Evolutionary conservation across 2,888 invertebrate species (phyloP).

Genomic region (Drosophila paucipuncta): DNA sequence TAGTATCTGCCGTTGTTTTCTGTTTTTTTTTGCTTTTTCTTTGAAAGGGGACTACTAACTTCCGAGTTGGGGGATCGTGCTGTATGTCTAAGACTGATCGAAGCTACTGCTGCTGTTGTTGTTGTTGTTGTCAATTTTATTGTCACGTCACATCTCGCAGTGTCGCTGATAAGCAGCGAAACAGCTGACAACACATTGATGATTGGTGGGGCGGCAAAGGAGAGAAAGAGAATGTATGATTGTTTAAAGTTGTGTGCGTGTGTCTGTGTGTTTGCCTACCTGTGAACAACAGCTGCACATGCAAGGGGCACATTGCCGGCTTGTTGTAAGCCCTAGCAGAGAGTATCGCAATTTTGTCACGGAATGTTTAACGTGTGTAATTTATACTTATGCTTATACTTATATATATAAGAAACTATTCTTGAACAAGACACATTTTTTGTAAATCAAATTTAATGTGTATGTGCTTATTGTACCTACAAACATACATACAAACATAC

Average conservation of each 20-base stretch:
- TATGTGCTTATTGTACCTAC: neutral
- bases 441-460: neutral
- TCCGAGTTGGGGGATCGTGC: slow-evolving; percentile 50
- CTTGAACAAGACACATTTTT: neutral
- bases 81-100: slow-evolving; percentile 40
- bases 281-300: slow-evolving; percentile 74
- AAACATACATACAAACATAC: neutral
- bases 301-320: slow-evolving; percentile 15
- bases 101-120: slow-evolving; percentile 22
- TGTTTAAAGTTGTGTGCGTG: neutral
- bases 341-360: slow-evolving; percentile 14
- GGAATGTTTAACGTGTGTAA: slow-evolving; percentile 4
- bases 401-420: neutral
- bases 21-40: neutral
- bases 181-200: slow-evolving; percentile 46
- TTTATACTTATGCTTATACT: neutral
- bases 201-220: neutral
- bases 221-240: neutral
- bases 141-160: slow-evolving; percentile 28
- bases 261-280: slow-evolving; percentile 41
- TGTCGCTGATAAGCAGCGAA: slow-evolving; percentile 42
- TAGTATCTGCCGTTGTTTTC: slow-evolving; percentile 10
- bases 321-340: slow-evolving; percentile 8
- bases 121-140: slow-evolving; percentile 17
- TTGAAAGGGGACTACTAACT: slow-evolving; percentile 17